phyloP scores from a whole-genome alignment of 2,888 invertebrate genomes.

The Trissonchulus sp. region DNA sequence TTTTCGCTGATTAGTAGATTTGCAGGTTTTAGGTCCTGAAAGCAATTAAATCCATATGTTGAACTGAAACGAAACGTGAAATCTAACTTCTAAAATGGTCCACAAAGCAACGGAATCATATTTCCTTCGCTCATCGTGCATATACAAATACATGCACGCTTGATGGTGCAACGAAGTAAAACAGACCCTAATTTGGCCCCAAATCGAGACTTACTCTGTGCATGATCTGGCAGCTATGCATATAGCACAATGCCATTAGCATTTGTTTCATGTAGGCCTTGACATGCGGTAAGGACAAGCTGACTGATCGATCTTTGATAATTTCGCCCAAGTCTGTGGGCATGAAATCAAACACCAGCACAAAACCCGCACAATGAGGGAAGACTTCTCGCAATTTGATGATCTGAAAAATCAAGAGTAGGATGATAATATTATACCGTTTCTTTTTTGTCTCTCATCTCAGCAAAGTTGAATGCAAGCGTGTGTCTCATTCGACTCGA shows the following conservation, averaged over 20 bases:
- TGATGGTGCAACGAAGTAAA: no score
- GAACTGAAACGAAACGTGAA: no score
- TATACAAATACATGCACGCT: no score
- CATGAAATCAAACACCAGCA: constrained; percentile 87
- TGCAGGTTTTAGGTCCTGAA: constrained; percentile 86
- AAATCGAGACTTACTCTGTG: constrained; percentile 76
- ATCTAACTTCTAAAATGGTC: no score
- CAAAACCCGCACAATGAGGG: constrained; percentile 77
- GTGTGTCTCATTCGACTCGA: neutral
- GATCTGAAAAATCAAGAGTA: constrained; percentile 61
- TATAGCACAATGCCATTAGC: constrained; percentile 75
- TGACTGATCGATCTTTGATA: constrained; percentile 54
- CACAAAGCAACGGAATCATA: no score
- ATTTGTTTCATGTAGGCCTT: constrained; percentile 84
- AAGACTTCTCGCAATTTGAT: constrained; percentile 80
- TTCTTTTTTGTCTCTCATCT: neutral
- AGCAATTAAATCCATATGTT: no score
- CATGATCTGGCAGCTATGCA: constrained; percentile 82
- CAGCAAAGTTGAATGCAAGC: neutral
- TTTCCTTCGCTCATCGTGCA: no score
- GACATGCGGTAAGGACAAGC: constrained; percentile 66
- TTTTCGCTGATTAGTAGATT: constrained; percentile 72
- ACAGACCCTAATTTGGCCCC: no score
- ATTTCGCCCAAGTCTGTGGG: constrained; percentile 61
- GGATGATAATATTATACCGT: constrained; percentile 24